A percentile compares a stretch with the other conserved stretches of the same genome.
phyloP scores from a whole-genome alignment of 2,888 invertebrate genomes.

The Hypselothyrea guttata region DNA sequence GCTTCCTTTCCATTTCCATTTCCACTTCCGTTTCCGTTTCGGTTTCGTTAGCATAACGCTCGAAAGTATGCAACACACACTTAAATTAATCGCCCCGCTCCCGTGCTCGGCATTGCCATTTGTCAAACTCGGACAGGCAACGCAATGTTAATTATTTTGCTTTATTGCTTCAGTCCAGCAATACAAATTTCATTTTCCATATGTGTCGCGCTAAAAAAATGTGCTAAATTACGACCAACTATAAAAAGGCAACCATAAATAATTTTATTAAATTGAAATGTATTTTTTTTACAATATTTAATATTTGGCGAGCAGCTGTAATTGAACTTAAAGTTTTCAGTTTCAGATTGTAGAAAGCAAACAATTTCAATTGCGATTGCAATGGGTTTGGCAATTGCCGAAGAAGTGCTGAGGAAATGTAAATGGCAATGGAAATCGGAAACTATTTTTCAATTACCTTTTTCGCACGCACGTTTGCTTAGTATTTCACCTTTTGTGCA shows the following conservation, averaged over 20 bases:
- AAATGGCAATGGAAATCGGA: conserved; percentile 48
- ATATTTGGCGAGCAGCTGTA: no score
- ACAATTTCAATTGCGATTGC: conserved; percentile 47
- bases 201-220: not conserved
- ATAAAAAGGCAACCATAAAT: not conserved
- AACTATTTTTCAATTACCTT: conserved; percentile 77
- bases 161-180: conserved; percentile 53
- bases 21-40: conserved; percentile 29
- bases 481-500: conserved; percentile 64
- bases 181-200: conserved; percentile 17
- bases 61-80: conserved; percentile 60
- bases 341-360: conserved; percentile 16
- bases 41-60: conserved; percentile 61
- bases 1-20: conserved; percentile 27
- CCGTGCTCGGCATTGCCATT: conserved; percentile 39
- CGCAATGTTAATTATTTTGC: conserved; percentile 68
- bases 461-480: conserved; percentile 74
- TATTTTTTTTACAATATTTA: conserved; percentile 14
- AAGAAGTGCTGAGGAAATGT: conserved; percentile 20
- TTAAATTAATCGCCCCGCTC: conserved; percentile 50
- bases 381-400: conserved; percentile 35
- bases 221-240: not conserved
- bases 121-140: conserved; percentile 60
- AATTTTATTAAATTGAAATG: conserved; percentile 5
- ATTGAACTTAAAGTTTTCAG: conserved; percentile 17